A percentile compares a stretch with the other conserved stretches of the same genome.
phyloP scores from a whole-genome alignment of 2,888 invertebrate species.

The Dynastes hyllus region DNA sequence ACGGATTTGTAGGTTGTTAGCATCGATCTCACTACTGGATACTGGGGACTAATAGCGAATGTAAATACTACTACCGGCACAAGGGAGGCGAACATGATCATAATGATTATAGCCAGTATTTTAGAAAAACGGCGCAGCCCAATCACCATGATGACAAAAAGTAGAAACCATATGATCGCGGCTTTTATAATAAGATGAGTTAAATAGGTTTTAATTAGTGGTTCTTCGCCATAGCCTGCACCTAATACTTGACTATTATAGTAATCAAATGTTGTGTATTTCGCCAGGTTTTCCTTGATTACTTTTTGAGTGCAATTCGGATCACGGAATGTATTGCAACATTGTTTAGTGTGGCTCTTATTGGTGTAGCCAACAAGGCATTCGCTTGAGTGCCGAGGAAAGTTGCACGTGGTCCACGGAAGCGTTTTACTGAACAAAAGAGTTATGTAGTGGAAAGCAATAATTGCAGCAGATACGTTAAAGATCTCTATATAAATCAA shows the following conservation, averaged over 20 bases:
- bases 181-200: slow-evolving; percentile 9
- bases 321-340: slow-evolving; percentile 16
- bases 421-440: slow-evolving; percentile 14
- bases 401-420: slow-evolving; percentile 45
- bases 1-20: neutral
- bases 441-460: slow-evolving; percentile 40
- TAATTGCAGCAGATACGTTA: slow-evolving; percentile 20
- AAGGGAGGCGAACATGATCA: slow-evolving; percentile 26
- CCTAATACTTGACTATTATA: slow-evolving; percentile 38
- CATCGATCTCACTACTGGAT: slow-evolving; percentile 23
- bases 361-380: slow-evolving; percentile 10
- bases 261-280: slow-evolving; percentile 47
- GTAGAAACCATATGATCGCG: slow-evolving; percentile 24
- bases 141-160: slow-evolving; percentile 35
- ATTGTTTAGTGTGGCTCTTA: neutral
- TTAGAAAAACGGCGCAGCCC: slow-evolving; percentile 42
- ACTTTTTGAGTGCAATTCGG: slow-evolving; percentile 4
- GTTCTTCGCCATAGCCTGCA: slow-evolving; percentile 14
- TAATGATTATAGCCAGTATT: slow-evolving; percentile 37
- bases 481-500: slow-evolving; percentile 34
- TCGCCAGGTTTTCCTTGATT: neutral
- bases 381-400: neutral
- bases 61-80: slow-evolving; percentile 41
- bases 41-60: slow-evolving; percentile 44
- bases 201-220: neutral